Evolutionary conservation across 2,797 vertebrate genomes (phyloP), one percentile per base, ranked within the genome.

Genomic region (Schizopygopsis pylzovi): DNA sequence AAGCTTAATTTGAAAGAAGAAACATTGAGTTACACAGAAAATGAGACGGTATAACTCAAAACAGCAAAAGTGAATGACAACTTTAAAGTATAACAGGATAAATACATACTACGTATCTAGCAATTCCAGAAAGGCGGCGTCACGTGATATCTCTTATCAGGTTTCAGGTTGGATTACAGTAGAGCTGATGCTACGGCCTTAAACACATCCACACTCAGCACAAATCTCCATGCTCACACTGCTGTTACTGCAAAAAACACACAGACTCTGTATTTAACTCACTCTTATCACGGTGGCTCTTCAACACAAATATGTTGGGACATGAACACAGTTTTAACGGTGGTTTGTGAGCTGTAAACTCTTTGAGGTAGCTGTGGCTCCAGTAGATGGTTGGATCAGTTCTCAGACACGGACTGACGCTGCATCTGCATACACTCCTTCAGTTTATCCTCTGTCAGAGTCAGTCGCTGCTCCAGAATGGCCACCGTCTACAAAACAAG

Each of bases 361-460:
- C 33, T n/a, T n/a, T 61, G 59, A 45, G 52, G 43, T 22, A 33
- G 86, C n/a, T 76, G 43, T 20, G 43, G 79, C 56, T 54, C 37
- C 28, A 4, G 63, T 8, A 37, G 28, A 67, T 18, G 43, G 79
- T 79, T 28, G 15, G 59, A 2, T 70, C 39, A 80, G 56, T 37
- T 68, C 45, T 87, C n/a, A 93, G 94, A 92, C 92, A 18, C 88
- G 92, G 8, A 6, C 82, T 85, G 94, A 86, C 94, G 94, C 94
- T 98, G 97, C 92, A 95, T 96, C 90, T 98, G 96, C 91, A 99
- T 94, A 89, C 97, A 99, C 92, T 98, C 97, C 92, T 98, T 97
- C 91, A 99, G 95, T 91, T 97, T 98, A 95, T 99, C 97, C 92
- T 99, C 98, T 0, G 97, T 97, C 91, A 99, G 94, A 0, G 97